phyloP scores from a whole-genome alignment of 1,140 invertebrate genomes.

The Manduca sexta region DNA sequence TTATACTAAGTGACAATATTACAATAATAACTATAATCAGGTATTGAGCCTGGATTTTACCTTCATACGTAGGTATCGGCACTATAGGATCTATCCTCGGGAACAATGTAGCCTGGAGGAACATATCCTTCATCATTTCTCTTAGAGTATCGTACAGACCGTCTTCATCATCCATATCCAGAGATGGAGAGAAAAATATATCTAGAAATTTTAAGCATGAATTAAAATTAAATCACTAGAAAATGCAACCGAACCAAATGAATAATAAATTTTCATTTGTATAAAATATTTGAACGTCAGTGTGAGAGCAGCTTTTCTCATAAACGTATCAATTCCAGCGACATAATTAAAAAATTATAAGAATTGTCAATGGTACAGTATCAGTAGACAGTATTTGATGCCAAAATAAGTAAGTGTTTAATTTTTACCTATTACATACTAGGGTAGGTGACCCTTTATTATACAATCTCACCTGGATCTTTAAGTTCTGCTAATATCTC shows the following conservation, averaged over 20 bases:
- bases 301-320: no score
- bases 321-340: no score
- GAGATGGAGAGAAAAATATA: constrained; percentile 60
- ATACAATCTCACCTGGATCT: constrained; percentile 49
- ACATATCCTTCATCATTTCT: constrained; percentile 70
- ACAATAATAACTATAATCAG: constrained; percentile 1
- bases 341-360: no score
- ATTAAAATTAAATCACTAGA: constrained; percentile 9
- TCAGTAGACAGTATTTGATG: no score
- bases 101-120: constrained; percentile 60
- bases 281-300: no score
- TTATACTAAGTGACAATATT: constrained; percentile 2
- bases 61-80: constrained; percentile 53
- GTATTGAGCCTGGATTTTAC: constrained; percentile 24
- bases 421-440: no score
- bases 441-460: no score
- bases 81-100: constrained; percentile 57
- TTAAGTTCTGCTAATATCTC: constrained; percentile 58
- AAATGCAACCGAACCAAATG: not conserved
- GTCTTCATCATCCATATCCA: constrained; percentile 51
- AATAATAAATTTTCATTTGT: not conserved
- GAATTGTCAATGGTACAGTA: no score
- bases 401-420: no score
- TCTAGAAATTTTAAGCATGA: constrained; percentile 39
- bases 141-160: constrained; percentile 53